These are phyloP conservation scores for Glomeris marginata DNA, from an alignment of 2,888 invertebrate species.

Conservation along the genomic window DNA sequence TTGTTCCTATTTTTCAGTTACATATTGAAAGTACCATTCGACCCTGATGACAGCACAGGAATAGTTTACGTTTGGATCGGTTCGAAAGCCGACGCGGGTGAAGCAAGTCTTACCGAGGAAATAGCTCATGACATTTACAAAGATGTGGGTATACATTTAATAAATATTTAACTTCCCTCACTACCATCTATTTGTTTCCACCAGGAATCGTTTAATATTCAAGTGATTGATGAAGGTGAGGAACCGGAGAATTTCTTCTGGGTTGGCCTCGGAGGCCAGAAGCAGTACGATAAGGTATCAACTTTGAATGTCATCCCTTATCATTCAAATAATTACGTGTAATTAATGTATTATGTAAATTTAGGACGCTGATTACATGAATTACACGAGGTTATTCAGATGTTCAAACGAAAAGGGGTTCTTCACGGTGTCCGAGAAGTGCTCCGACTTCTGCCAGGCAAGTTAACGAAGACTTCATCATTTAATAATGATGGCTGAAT, in stretches of 20 bases:
- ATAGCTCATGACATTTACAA: conserved; percentile 88
- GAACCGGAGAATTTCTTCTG: conserved; percentile 98
- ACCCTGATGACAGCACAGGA: conserved; percentile 66
- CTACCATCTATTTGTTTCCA: background rate
- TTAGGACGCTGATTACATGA: conserved; percentile 73
- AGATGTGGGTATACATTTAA: conserved; percentile 54
- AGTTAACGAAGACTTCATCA: conserved; percentile 11
- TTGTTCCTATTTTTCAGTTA: conserved; percentile 44
- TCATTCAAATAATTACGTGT: conserved; percentile 1
- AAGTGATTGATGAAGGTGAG: conserved; percentile 79
- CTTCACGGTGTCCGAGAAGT: conserved; percentile 97
- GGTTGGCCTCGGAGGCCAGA: conserved; percentile 85
- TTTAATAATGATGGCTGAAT: too few relatives aligned
- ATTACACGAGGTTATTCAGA: conserved; percentile 81
- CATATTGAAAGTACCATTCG: conserved; percentile 74
- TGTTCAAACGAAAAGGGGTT: conserved; percentile 99
- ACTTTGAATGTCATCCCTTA: too few relatives aligned
- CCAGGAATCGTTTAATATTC: conserved; percentile 31
- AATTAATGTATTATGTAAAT: background rate
- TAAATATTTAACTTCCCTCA: too few relatives aligned
- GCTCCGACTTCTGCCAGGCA: conserved; percentile 93
- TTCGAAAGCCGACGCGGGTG: conserved; percentile 63
- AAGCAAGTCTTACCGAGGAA: conserved; percentile 70
- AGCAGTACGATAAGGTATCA: conserved; percentile 56
- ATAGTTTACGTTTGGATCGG: conserved; percentile 96